Base-by-base conservation (phyloP, 2,113 vertebrate species). In the Meleagris gallopavo region DNA sequence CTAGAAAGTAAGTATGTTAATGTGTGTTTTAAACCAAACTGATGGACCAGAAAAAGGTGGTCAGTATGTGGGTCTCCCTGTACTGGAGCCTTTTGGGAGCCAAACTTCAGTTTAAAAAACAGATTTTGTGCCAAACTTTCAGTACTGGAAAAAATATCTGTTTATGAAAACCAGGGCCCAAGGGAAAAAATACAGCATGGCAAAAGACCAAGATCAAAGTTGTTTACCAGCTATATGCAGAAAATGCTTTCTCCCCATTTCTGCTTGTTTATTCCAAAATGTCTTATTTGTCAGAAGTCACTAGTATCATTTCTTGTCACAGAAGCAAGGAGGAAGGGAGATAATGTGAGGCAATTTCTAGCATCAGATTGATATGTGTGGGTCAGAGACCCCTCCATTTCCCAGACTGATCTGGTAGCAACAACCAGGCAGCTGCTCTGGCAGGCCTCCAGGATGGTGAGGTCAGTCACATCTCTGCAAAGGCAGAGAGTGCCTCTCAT, bases 1-100 rank as follows among this genome's bases (percentile, higher is more conserved):
- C 38, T 65, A 7, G 90, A 95, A 64, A 79, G 97, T 98, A 95
- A 97, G 96, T 96, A 34, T 25, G 8, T 54, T 29, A 45, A 13
- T 34, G 48, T 60, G 24, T 32, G 40, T 46, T 57, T 40, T n/a
- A 40, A 83, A 88, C 64, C 16, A 66, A 58, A 62, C 1, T 13
- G 43, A 32, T 69, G 43, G 69, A 65, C 13, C 30, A 58, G 27
- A 46, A 67, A 60, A 76, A 20, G 20, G 22, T 45, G 52, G 27
- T 43, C n/a, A 57, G 27, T 43, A 8, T 65, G n/a, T 19, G 11
- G 27, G 5, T 52, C 20, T 88, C 24, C 24, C 22, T 60, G 17
- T 36, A 45, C 22, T 50, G 24, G 13, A 86, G 54, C 36, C 30
- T 48, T 4, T 24, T 70, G n/a, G 45, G 27, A 41, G 34, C 7